Conservation (phyloP, 2,113 vertebrate species). For the Aegithalos caudatus region DNA sequence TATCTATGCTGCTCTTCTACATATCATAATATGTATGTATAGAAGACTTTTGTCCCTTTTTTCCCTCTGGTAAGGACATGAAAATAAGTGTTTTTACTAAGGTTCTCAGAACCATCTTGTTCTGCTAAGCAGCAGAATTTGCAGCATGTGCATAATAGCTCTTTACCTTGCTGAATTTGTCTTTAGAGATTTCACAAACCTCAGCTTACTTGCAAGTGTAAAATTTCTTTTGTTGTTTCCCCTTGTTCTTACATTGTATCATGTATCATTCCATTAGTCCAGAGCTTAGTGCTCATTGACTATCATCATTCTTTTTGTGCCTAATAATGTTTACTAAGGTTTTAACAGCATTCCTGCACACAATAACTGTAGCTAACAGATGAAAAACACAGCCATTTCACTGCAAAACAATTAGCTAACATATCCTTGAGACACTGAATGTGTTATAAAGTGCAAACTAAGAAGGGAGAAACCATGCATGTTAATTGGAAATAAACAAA, state of each 20-base stretch:
- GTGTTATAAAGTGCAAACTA: not conserved
- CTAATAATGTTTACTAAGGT: slow-evolving; percentile 60
- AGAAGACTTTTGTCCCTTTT: not conserved
- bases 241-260: not conserved
- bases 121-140: not conserved
- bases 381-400: not conserved
- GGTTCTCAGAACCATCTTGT: not conserved
- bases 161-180: not conserved
- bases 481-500: not conserved
- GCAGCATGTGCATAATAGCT: not conserved
- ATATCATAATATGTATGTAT: not conserved
- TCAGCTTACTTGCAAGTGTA: not conserved
- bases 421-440: not conserved
- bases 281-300: slow-evolving; percentile 6
- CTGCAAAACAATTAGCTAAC: not conserved
- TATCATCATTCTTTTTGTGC: slow-evolving; percentile 12
- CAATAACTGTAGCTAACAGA: slow-evolving; percentile 34
- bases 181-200: not conserved
- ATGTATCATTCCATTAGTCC: slow-evolving; percentile 51
- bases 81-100: not conserved
- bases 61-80: not conserved
- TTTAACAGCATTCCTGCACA: slow-evolving; percentile 10
- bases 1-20: not conserved
- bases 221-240: not conserved
- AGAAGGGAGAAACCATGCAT: slow-evolving; percentile 19